Percentiles rank a stretch among this genome's conserved stretches.
Conservation (phyloP, 2,113 vertebrate genomes). For the Clarias gariepinus region DNA sequence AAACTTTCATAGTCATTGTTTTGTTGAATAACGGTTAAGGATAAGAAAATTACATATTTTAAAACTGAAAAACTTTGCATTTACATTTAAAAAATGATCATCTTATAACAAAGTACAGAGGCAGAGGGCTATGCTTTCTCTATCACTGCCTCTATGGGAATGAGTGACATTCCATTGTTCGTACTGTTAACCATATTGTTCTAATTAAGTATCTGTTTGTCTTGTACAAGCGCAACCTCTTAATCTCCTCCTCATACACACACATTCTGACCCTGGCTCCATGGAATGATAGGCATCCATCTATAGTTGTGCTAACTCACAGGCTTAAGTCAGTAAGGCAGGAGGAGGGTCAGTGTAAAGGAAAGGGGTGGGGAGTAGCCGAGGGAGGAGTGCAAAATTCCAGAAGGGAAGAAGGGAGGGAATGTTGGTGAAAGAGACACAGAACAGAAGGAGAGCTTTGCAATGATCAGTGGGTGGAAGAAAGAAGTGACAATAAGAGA, state of each 20-base stretch:
- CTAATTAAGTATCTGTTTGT: constrained; percentile 33
- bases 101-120: neutral
- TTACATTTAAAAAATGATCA: neutral
- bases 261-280: constrained; percentile 71
- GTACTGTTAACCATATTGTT: constrained; percentile 17
- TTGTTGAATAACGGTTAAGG: neutral
- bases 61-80: neutral
- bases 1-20: neutral
- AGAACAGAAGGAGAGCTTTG: constrained; percentile 21
- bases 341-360: constrained; percentile 73
- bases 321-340: constrained; percentile 70
- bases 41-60: too few relatives aligned
- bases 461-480: constrained; percentile 51
- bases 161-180: constrained; percentile 10
- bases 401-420: constrained; percentile 30
- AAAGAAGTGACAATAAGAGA: constrained; percentile 10
- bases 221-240: neutral
- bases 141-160: neutral
- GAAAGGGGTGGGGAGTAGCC: constrained; percentile 70
- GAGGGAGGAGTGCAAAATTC: constrained; percentile 45
- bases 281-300: constrained; percentile 94
- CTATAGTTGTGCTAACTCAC: constrained; percentile 71
- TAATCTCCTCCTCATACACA: constrained; percentile 51
- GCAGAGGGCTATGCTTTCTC: neutral
- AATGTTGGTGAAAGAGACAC: constrained; percentile 41